Evolutionary conservation across 2,888 invertebrate species (phyloP), one percentile per base, ranked within the genome.

Genomic region (Pemphredon lugubris): DNA sequence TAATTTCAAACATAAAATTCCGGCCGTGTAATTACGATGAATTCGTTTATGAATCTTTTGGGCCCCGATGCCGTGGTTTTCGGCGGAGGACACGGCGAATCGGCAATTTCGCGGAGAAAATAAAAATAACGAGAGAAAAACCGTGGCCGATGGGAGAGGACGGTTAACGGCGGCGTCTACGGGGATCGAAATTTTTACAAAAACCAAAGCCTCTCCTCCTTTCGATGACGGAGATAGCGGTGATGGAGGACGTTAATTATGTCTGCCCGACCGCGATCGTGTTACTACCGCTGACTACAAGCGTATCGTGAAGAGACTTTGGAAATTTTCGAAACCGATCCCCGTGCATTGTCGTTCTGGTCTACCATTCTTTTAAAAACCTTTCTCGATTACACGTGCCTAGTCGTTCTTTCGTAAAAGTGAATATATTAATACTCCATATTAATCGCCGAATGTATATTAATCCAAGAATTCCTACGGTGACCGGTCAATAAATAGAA

Each of bases 191-290:
- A 60, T 77, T 81, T n/a, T 83, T 81, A 84, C 79, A 80, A 81
- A 83, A 83, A 81, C 75, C 74, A 77, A 58, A 57, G 75, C n/a
- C n/a, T n/a, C n/a, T 57, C 53, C 75, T 69, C 72, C 55, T 42
- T 71, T 69, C 77, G 80, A 81, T 73, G 58, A 23, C 44, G 51
- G 65, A 79, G 82, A 82, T 81, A 81, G 70, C 74, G 83, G 66
- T 83, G 83, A 82, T 80, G 75, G 81, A 84, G 75, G 77, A 78
- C 82, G 80, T 82, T 75, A 83, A 83, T 84, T 83, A 83, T 76
- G 64, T 67, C 63, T n/a, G n/a, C n/a, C n/a, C 54, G 71, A 75
- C 65, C 69, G 61, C 67, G 77, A 77, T 76, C 79, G 67, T 75
- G 63, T 81, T 81, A 79, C 79, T 66, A 58, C 53, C 60, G 55